Evolutionary conservation across 2,888 invertebrate genomes (phyloP), one percentile per base, ranked within the genome.

Genomic region (Amblyjoppa fuscipennis): DNA sequence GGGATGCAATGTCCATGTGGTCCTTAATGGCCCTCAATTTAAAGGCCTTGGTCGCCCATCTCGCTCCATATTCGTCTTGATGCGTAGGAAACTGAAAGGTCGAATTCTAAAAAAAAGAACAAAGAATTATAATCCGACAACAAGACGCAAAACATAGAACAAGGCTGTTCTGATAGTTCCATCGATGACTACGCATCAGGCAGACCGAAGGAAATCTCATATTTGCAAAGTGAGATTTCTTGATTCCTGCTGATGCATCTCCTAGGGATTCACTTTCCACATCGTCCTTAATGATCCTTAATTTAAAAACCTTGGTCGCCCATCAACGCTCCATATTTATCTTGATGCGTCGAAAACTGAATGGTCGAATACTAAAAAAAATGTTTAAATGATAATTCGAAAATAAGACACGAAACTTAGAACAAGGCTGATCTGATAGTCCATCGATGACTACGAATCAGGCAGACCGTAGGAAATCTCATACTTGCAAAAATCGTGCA

Each of bases 11-110:
- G 87, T 90, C 88, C 89, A 90, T 90, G 91, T 89, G 89, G 84
- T 86, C 87, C 86, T 88, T 93, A 92, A 93, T 93, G 91, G 89
- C 90, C 89, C 89, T 88, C 92, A 92, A 92, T 92, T 91, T 91
- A 90, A 92, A 82, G 53, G 41, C 53, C 20, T 73, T 56, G n/a
- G 45, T 16, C 45, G 16, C 16, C 45, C 45, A 16, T 16, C 45
- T 49, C 13, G 45, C 5, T 49, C 45, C 13, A 16, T 4, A 49
- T 45, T 4, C 13, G 3, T 16, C 45, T 56, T 13, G 13, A 45
- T 16, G 45, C 45, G 2, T 16, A 16, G 1, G 73, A 61, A 82
- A 82, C 53, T 49, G 70, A 75, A 59, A 59, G 71, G 66, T 76
- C 31, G 51, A 79, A 75, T 82, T 79, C 78, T 74, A 13, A 3